phyloP scores from a whole-genome alignment of 1,140 invertebrate species.

The Propsilocerus akamusi region DNA sequence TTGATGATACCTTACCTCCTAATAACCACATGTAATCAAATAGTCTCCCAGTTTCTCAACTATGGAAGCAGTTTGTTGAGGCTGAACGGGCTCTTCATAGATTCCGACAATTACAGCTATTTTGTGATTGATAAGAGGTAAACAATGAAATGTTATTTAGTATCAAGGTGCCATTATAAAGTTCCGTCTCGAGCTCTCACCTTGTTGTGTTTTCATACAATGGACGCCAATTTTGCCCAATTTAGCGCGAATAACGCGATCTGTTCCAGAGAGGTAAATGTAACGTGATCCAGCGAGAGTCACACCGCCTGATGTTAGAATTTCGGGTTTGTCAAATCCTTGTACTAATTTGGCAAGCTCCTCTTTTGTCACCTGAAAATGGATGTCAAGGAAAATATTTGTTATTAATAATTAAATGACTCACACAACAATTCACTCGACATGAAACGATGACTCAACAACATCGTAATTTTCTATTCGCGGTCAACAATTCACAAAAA shows the following conservation, averaged over 20 bases:
- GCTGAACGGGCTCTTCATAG: conserved; percentile 86
- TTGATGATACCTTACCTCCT: conserved; percentile 22
- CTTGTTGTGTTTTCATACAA: conserved; percentile 86
- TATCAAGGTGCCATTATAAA: too few relatives aligned
- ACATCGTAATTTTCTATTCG: too few relatives aligned
- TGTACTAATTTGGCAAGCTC: conserved; percentile 70
- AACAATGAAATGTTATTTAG: too few relatives aligned
- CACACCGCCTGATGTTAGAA: conserved; percentile 66
- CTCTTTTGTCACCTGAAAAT: conserved; percentile 65
- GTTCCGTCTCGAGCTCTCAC: too few relatives aligned
- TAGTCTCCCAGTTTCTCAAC: conserved; percentile 92
- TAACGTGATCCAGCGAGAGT: conserved; percentile 77
- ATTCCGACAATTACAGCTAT: conserved; percentile 77
- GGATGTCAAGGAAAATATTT: conserved; percentile 16
- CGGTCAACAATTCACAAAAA: too few relatives aligned
- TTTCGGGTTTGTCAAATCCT: conserved; percentile 70
- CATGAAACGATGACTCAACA: too few relatives aligned
- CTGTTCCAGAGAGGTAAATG: conserved; percentile 82
- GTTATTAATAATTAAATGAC: too few relatives aligned
- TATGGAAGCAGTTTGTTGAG: conserved; percentile 82
- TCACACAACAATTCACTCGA: too few relatives aligned
- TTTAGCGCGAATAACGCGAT: conserved; percentile 78
- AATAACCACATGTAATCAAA: conserved; percentile 85
- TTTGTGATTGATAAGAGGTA: conserved; percentile 24
- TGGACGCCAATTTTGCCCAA: conserved; percentile 78